Base-by-base conservation (phyloP, 2,113 vertebrate genomes). In the Mesocricetus auratus region DNA sequence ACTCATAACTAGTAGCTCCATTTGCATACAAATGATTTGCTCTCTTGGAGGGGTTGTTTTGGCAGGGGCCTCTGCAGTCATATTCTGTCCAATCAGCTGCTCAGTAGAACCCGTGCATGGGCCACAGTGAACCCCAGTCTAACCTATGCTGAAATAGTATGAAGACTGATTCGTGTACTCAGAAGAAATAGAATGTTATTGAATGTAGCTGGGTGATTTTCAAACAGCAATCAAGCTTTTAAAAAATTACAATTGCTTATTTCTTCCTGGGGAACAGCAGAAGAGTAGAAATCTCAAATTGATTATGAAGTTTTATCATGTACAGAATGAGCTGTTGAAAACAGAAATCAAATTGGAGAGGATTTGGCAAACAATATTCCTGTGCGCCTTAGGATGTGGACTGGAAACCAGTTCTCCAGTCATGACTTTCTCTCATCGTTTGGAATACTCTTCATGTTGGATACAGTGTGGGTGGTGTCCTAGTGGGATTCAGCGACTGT, bases 1-100 rank as follows among this genome's bases (percentile, higher is more conserved):
- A 91, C 45, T 90, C 26, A 66, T 26, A 94, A 96, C 96, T 86
- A 95, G 74, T 36, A 94, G 58, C 26, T 29, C 45, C 91, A 45
- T 96, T 96, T 96, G 93, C 89, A 93, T 89, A 73, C 60, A 75
- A 95, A 91, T 39, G 36, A 85, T 81, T 94, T 82, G 53, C 75
- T 92, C 11, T 85, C 75, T 87, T 78, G 42, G 42, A 56, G 60
- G 89, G 39, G 77, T 47, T 83, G 24, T 92, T 79, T 66, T 73
- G 66, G 21, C 1, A 3, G 36, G 36, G 39, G 26, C 7, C 79
- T 21, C 64, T 89, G 64, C 22, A 42, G 2, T 62, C 50, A 6
- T 3, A 1, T 42, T 64, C 36, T 36, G 39, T 10, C 39, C 90
- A 45, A 87, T 96, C 68, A 83, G 26, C 42, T 86, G 81, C 71